phyloP scores from a whole-genome alignment of 2,888 invertebrate species.

The Eupithecia inturbata region DNA sequence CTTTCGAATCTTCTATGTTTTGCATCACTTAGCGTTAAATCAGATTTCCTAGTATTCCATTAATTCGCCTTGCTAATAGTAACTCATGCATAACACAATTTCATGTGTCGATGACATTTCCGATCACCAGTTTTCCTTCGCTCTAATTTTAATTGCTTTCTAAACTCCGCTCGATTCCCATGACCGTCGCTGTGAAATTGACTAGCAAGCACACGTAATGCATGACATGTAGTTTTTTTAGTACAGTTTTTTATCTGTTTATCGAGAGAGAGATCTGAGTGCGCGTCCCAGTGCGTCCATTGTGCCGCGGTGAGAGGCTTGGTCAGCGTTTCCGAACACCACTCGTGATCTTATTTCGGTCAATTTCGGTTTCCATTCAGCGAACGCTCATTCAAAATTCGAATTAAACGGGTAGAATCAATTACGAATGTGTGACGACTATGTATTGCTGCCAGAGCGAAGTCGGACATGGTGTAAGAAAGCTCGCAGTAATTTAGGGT shows the following conservation, averaged over 20 bases:
- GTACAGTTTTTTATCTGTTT: conserved; percentile 70
- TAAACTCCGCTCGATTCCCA: conserved; percentile 81
- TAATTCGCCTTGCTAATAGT: conserved; percentile 21
- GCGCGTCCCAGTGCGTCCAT: conserved; percentile 65
- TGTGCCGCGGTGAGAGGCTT: conserved; percentile 70
- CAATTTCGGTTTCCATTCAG: conserved; percentile 77
- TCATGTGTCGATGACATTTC: conserved; percentile 73
- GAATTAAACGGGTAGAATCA: conserved; percentile 79
- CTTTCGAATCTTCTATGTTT: not conserved
- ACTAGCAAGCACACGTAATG: conserved; percentile 83
- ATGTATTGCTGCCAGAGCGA: conserved; percentile 70
- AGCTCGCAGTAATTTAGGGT: conserved; percentile 59
- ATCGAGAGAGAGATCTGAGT: conserved; percentile 78
- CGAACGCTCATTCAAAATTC: conserved; percentile 76
- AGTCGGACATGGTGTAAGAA: conserved; percentile 61
- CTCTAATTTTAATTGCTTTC: conserved; percentile 82
- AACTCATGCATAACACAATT: conserved; percentile 63
- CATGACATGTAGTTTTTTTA: conserved; percentile 83
- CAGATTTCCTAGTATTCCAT: conserved; percentile 13
- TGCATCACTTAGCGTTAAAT: not conserved
- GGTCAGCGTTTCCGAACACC: conserved; percentile 60
- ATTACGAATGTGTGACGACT: conserved; percentile 76
- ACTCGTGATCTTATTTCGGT: conserved; percentile 78
- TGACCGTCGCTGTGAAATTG: conserved; percentile 81
- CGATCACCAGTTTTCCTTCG: conserved; percentile 65